Evolutionary conservation across 2,113 vertebrate species (phyloP).

Genomic region (Sula dactylatra): DNA sequence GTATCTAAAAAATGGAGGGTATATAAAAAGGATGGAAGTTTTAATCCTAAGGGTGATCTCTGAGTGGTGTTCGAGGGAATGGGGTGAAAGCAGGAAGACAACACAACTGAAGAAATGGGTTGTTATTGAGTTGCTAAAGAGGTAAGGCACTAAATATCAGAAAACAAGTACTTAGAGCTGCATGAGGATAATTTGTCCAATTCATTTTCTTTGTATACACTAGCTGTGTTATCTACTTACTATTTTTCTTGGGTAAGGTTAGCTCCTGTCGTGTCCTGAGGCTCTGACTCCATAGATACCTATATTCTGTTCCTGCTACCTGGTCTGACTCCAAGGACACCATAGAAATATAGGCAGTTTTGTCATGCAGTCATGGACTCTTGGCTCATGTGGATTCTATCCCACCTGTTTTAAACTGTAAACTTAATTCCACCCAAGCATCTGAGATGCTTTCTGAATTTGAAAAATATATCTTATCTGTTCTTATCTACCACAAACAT

Average conservation of each 20-base stretch:
- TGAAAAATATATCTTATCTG: neutral
- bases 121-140: neutral
- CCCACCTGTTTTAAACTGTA: neutral
- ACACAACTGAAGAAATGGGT: neutral
- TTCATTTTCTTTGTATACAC: neutral
- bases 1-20: neutral
- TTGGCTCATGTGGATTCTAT: neutral
- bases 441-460: fast-evolving
- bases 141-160: neutral
- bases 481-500: neutral
- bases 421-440: neutral
- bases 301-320: neutral
- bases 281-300: neutral
- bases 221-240: neutral
- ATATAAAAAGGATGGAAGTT: neutral
- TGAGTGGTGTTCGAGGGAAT: neutral
- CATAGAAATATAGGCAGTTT: neutral
- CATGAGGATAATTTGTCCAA: neutral
- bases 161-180: neutral
- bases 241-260: neutral
- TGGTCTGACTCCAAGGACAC: neutral
- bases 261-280: neutral
- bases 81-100: neutral
- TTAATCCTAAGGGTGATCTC: neutral
- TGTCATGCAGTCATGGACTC: neutral